phyloP scores from a whole-genome alignment of 2,113 vertebrate genomes.

The human (Homo sapiens) region GRCh38 chr3:170110501-170111000 shows the following conservation, averaged over 20 bases:
- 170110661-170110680: not conserved
- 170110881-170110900: not conserved
- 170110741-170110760: not conserved
- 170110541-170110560: not conserved
- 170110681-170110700: not conserved
- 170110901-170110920: not conserved
- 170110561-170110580: not conserved
- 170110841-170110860: not conserved
- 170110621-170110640: not conserved
- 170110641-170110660: conserved; percentile 27
- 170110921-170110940: not conserved
- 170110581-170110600: not conserved
- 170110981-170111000: not conserved
- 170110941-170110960: conserved; percentile 26
- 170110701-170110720: not conserved
- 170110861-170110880: not conserved
- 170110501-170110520: not conserved
- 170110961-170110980: conserved; percentile 17
- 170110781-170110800: not conserved
- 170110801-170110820: not conserved
- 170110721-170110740: not conserved
- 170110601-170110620: not conserved
- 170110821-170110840: not conserved
- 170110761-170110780: not conserved
- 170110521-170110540: not conserved